Evolutionary conservation across 2,113 vertebrate species (phyloP).

Genomic region (Tychaedon coryphoeus): DNA sequence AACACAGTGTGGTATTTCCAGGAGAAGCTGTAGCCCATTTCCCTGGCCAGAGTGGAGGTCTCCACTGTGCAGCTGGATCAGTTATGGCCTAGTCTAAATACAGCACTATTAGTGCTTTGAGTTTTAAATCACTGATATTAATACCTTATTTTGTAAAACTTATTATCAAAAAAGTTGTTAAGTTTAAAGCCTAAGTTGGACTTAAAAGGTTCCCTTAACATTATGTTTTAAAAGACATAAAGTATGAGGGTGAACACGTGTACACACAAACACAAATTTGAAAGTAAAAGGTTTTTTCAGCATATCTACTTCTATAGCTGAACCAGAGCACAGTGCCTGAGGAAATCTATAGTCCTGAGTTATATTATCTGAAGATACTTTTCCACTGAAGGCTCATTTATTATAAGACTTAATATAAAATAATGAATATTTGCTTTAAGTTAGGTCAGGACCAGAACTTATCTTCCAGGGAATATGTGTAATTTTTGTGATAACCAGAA

Average conservation of each 20-base stretch:
- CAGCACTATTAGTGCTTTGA: background rate
- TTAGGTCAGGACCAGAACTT: background rate
- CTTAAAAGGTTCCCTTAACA: background rate
- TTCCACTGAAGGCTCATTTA: conserved; percentile 11
- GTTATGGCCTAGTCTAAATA: background rate
- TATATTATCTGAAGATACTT: background rate
- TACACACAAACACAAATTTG: background rate
- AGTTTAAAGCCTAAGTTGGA: background rate
- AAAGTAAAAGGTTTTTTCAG: background rate
- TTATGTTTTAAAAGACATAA: background rate
- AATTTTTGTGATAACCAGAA: conserved; percentile 36
- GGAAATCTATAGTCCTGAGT: background rate
- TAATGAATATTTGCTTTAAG: conserved; percentile 38
- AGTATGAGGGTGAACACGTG: background rate
- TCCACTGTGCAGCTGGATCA: background rate
- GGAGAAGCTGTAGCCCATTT: background rate
- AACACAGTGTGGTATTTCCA: background rate
- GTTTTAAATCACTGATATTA: background rate
- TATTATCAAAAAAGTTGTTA: background rate
- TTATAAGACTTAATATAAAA: conserved; percentile 24
- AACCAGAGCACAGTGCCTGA: background rate
- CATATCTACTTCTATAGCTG: background rate
- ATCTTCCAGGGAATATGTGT: background rate
- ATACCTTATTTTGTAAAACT: background rate
- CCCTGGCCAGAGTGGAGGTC: background rate